Conservation (phyloP, 2,888 invertebrate genomes). For the Lycocerus yunnanus region DNA sequence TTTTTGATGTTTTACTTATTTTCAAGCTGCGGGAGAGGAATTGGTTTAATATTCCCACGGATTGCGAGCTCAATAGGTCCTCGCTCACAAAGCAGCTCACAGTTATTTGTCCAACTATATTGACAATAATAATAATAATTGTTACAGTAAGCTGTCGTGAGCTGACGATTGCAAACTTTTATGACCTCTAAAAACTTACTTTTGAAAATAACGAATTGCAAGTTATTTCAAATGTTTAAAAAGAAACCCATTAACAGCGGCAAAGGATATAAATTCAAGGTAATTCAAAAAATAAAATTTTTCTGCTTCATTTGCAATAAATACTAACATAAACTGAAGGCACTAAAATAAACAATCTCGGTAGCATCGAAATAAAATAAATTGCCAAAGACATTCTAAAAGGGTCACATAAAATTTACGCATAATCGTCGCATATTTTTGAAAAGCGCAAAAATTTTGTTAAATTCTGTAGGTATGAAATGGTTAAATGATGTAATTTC, state of each 20-base stretch:
- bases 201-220: background rate
- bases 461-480: background rate
- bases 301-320: background rate
- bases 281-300: background rate
- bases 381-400: background rate
- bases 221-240: background rate
- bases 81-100: background rate
- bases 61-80: background rate
- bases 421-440: background rate
- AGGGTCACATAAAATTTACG: background rate
- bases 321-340: background rate
- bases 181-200: background rate
- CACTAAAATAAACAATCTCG: background rate
- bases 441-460: background rate
- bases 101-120: too few species aligned
- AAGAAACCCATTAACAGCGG: background rate
- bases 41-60: background rate
- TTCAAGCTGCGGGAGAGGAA: background rate
- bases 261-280: background rate
- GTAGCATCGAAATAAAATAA: background rate
- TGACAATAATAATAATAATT: too few species aligned
- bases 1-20: background rate
- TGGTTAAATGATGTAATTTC: background rate
- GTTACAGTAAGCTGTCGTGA: background rate
- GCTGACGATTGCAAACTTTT: background rate